Conservation (phyloP, 2,888 invertebrate species). For the Tenthredo scrophulariae region DNA sequence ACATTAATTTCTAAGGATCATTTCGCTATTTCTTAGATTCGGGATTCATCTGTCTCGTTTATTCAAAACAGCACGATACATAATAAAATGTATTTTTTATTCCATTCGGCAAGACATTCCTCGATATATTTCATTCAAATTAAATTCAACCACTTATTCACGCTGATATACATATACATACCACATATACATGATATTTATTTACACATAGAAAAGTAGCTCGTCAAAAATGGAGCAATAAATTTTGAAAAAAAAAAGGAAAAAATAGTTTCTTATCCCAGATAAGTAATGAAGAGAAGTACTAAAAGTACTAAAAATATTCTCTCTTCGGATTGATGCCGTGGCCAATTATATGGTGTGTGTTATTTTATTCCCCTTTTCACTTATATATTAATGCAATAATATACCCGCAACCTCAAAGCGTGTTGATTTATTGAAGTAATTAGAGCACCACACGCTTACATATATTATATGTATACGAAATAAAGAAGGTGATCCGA, state of each 20-base stretch:
- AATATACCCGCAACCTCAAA: constrained; percentile 1
- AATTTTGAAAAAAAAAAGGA: background rate
- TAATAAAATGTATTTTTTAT: constrained; percentile 20
- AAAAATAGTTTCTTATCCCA: background rate
- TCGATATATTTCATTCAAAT: background rate
- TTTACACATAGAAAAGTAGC: background rate
- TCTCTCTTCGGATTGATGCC: background rate
- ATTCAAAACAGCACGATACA: constrained; percentile 2
- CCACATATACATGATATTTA: background rate
- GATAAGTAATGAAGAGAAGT: background rate
- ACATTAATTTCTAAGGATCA: constrained; percentile 69
- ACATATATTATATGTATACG: background rate
- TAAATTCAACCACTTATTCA: background rate
- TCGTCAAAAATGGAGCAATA: background rate
- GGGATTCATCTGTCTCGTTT: constrained; percentile 50
- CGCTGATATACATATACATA: background rate
- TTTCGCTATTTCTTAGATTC: constrained; percentile 48
- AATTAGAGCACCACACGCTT: constrained; percentile 32
- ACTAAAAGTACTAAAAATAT: background rate
- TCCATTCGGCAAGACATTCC: background rate
- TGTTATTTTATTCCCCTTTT: constrained; percentile 34
- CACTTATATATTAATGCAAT: constrained; percentile 11
- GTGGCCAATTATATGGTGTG: constrained; percentile 19
- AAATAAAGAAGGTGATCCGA: background rate
- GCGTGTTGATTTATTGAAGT: constrained; percentile 46